Evolutionary conservation across 1,140 invertebrate genomes (phyloP).

Genomic region (Nilaparvata lugens): DNA sequence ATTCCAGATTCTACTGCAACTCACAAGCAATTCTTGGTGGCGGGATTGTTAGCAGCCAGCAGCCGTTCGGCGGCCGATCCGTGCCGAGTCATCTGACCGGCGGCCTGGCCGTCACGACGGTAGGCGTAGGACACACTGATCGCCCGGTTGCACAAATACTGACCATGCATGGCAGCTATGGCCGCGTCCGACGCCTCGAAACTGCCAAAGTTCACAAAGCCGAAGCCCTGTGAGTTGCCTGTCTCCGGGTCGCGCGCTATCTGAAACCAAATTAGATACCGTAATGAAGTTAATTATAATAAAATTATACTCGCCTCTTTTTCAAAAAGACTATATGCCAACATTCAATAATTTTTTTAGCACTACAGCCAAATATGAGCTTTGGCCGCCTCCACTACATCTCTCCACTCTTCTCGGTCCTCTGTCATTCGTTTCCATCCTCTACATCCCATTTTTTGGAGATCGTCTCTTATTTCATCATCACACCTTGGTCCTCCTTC

Average conservation of each 20-base stretch:
- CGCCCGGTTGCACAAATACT: conserved; percentile 95
- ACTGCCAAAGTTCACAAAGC: conserved; percentile 98
- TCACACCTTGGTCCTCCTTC: too few species aligned
- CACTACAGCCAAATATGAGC: too few species aligned
- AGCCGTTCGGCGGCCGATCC: conserved; percentile 96
- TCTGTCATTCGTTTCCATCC: too few species aligned
- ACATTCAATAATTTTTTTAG: too few species aligned
- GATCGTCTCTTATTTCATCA: too few species aligned
- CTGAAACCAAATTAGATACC: too few species aligned
- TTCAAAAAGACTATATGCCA: too few species aligned
- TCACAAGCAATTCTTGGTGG: conserved; percentile 77
- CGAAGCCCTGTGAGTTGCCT: conserved; percentile 98
- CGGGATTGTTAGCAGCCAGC: conserved; percentile 93
- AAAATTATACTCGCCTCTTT: too few species aligned
- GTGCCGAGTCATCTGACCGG: conserved; percentile 58
- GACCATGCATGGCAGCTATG: conserved; percentile 99
- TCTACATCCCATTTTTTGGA: too few species aligned
- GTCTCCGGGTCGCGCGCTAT: conserved; percentile 99
- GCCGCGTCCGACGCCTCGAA: conserved; percentile 98
- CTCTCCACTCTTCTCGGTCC: too few species aligned
- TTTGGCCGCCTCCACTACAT: too few species aligned
- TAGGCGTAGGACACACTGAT: conserved; percentile 99
- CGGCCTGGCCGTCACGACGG: conserved; percentile 98
- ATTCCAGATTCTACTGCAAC: too few species aligned
- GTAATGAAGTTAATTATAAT: background rate